Base-by-base conservation (phyloP, 2,113 vertebrate genomes). In the Phalacrocorax brasilianus region DNA sequence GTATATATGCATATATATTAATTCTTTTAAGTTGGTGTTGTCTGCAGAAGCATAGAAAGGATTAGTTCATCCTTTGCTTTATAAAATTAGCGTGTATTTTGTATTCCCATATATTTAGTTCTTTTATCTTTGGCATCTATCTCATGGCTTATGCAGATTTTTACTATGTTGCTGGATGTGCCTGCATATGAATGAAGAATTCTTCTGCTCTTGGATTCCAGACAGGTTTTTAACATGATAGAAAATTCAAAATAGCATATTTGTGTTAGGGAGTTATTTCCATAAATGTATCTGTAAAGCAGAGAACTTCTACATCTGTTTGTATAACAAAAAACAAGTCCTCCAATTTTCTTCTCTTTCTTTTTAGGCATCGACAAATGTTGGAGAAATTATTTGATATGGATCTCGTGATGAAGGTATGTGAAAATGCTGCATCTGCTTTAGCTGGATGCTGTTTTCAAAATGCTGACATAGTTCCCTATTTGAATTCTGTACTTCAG, bases 381-480 rank as follows among this genome's bases (percentile, higher is more conserved):
- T 98, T 99, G 77, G 99, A 99, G 94, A 99, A 99, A 93, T 98
- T 98, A 95, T 99, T 99, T 93, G 98, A 99, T 97, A 99, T 99
- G 93, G 99, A 99, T 95, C 98, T 99, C 32, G 98, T 99, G 87
- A 99, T 99, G 99, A 99, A 99, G 99, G 99, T 99, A 97, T 77
- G 97, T 96, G 52, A 88, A 81, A 87, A 66, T 49, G 17, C 71
- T 83, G 33, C 50, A 90, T 91, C 53, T 95, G 58, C 75, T 92
- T 89, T 72, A 78, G 49, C 75, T 93, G 90, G 56, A 30, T 94
- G 53, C 68, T 95, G 47, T 84, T 82, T 89, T 91, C 62, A 24
- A 63, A 87, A 80, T 67, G 59, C 71, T 95, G 76, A 95, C 53
- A 26, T 24, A 72, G 66, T 94, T 89, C 56, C 83, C 73, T 94